These are phyloP conservation scores for Patiria miniata DNA, from an alignment of 35 echinoderm and acorn worm genomes.

Conservation along the genomic window DNA sequence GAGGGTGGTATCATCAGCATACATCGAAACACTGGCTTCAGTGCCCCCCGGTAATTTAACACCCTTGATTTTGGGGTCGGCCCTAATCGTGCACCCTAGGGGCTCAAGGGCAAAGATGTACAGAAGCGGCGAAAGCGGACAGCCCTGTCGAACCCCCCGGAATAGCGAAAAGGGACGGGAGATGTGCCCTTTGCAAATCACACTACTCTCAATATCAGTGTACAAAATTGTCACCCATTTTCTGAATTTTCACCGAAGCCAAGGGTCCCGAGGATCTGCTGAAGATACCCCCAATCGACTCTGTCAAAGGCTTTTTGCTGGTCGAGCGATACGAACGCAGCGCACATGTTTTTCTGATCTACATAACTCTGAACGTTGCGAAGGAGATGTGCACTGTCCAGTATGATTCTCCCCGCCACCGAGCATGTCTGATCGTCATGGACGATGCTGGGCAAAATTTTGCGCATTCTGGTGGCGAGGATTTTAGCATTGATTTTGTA, in stretches of 20 bases:
- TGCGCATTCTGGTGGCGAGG: not conserved
- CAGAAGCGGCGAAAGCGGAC: conserved; percentile 38
- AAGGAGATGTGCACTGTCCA: conserved; percentile 48
- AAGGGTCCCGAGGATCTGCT: conserved; percentile 18
- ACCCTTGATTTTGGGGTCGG: not conserved
- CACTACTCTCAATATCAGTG: not conserved
- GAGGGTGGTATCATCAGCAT: conserved; percentile 46
- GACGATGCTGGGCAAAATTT: not conserved
- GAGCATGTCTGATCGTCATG: conserved; percentile 64
- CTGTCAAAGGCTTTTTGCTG: conserved; percentile 65
- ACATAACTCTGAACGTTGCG: conserved; percentile 42
- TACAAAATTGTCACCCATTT: conserved; percentile 58
- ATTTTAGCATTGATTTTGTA: not conserved
- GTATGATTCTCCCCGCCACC: conserved; percentile 51
- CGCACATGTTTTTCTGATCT: not conserved
- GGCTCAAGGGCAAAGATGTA: conserved; percentile 47
- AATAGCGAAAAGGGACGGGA: too few relatives aligned
- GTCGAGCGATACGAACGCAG: conserved; percentile 49
- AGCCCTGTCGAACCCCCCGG: too few relatives aligned
- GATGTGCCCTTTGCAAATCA: conserved; percentile 39
- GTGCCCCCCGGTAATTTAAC: not conserved
- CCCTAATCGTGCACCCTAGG: not conserved
- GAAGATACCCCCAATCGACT: conserved; percentile 38
- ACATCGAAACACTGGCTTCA: conserved; percentile 7
- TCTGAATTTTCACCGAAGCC: conserved; percentile 36